Evolutionary conservation across 2,797 vertebrate genomes (phyloP).

Genomic region (Heliangelus exortis): DNA sequence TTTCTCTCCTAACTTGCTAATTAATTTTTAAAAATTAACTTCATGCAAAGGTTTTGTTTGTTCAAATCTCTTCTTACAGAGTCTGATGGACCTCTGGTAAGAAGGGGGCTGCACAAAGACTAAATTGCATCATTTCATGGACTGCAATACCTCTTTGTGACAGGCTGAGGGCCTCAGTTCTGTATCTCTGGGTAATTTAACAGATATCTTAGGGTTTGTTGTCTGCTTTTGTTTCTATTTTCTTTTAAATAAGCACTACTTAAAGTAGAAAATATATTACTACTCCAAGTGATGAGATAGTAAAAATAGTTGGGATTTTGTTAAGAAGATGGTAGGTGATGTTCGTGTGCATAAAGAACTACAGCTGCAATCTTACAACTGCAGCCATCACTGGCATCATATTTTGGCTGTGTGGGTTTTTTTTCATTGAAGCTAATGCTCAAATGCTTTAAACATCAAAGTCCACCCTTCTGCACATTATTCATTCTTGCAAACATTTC

Average conservation of each 20-base stretch:
- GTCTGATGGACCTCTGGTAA: neutral
- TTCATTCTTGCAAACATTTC: conserved; percentile 40
- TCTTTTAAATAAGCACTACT: neutral
- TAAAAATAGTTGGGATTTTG: neutral
- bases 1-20: neutral
- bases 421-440: conserved; percentile 8
- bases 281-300: neutral
- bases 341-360: neutral
- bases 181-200: neutral
- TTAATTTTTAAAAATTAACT: neutral
- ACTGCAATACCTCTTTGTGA: conserved; percentile 24
- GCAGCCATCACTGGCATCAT: neutral
- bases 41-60: fast-evolving
- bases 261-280: neutral
- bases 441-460: conserved; percentile 48
- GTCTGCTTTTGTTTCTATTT: neutral
- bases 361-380: neutral
- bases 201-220: neutral
- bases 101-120: neutral
- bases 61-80: neutral
- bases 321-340: neutral
- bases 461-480: conserved; percentile 25
- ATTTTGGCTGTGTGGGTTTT: neutral
- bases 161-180: conserved; percentile 63
- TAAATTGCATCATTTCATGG: neutral